Evolutionary conservation across 2,888 invertebrate species (phyloP), one percentile per base, ranked within the genome.

Genomic region (Linnaemya tessellans): DNA sequence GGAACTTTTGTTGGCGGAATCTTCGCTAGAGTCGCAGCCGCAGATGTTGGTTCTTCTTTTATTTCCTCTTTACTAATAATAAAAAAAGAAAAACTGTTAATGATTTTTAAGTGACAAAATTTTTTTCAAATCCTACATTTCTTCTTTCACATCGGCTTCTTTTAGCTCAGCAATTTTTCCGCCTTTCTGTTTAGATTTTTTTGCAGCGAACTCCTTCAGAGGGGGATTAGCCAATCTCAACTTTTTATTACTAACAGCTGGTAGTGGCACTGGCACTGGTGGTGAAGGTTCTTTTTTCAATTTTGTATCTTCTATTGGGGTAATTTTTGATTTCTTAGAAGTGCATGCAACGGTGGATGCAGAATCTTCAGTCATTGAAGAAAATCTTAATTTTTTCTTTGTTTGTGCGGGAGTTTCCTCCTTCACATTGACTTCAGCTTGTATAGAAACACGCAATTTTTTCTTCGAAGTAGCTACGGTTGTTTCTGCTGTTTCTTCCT

Each of bases 41-140:
- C 30, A 1, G 41, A 3, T 35, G 13, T 11, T 43, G 77, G 18
- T 9, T 49, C 67, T 30, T 88, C 88, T 13, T 74, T 11, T 7
- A 89, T 87, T 71, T 92, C 92, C 56, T 90, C 89, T 82, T 92
- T 92, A 74, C 92, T 92, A 77, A 43, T 58, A 41, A 20, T 3
- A 35, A 9, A 62, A 60, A 49, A 9, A 58, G n/a, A n/a, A 46
- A 51, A 3, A 3, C 2, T 30, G 5, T 35, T 35, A 30, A 64
- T 30, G 2, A 25, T 38, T 38, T 41, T 30, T 41, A n/a, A 25
- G 58, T 67, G 1, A 35, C 30, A 7, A 51, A 62, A 22, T 11
- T 4, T 35, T 49, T 51, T 71, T 79, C 79, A 77, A 80, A 81
- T 71, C 89, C 88, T 88, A 90, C 90, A 90, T 88, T 87, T 90